Evolutionary conservation across 2,888 invertebrate genomes (phyloP), one percentile per base, ranked within the genome.

Genomic region (Osmoderma eremita): DNA sequence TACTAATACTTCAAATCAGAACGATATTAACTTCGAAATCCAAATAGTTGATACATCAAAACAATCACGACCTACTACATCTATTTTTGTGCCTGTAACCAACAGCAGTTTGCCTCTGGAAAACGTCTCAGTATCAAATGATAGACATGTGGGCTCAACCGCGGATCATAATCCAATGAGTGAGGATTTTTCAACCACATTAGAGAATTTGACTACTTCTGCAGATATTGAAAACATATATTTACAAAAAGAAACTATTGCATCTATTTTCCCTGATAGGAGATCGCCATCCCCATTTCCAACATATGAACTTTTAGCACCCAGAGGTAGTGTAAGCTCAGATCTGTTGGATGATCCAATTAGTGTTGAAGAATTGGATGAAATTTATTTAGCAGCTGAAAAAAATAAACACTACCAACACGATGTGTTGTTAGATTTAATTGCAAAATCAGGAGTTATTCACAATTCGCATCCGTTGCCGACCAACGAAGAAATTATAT

Each of bases 291-390:
- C 78, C 1, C 79, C 80, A 1, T 79, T 76, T 70, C 79, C 79
- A n/a, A 73, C 72, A 5, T 71, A 76, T 17, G 75, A 77, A 20
- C 65, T 74, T 3, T 71, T 78, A 13, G 77, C 72, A 36, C 78
- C 78, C 2, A 75, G 78, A 70, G 78, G 78, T 61, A 80, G 78
- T 58, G 70, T 79, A 48, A 76, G 77, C 72, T 83, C 85, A 18
- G 83, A 75, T 82, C 68, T 83, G 79, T 79, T 83, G 76, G 82
- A 81, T 75, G 76, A 79, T 51, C 68, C 75, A 49, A 70, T 75
- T 18, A 74, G 73, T 79, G 75, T 85, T 80, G 76, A 83, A 78
- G 83, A 85, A 84, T 78, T 82, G 75, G 78, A 82, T 80, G 78
- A 85, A 78, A 30, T 30, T 10, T 30, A 30, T 10, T 30, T 30